These are phyloP conservation scores for Chaetodon auriga DNA, from an alignment of 2,113 vertebrate genomes.

Conservation along the genomic window DNA sequence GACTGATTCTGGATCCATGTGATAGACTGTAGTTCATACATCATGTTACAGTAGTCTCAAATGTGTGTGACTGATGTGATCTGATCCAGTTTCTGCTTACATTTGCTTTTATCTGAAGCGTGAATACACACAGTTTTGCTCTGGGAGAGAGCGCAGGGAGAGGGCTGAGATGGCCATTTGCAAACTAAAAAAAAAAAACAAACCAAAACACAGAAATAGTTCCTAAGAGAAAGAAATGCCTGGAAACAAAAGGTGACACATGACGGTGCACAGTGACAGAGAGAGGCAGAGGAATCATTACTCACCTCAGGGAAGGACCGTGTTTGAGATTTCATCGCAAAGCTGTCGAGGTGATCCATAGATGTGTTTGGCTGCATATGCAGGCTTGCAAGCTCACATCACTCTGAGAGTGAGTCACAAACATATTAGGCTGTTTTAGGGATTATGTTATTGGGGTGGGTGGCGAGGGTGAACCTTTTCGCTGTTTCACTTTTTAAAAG, in stretches of 20 bases:
- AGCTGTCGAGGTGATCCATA: constrained; percentile 11
- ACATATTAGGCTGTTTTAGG: not conserved
- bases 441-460: not conserved
- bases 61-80: not conserved
- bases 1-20: not conserved
- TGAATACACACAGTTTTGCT: not conserved
- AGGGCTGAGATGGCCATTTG: not conserved
- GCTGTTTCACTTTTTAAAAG: not conserved
- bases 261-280: not conserved
- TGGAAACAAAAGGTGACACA: constrained; percentile 16
- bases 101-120: not conserved
- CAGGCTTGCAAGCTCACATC: constrained; percentile 1
- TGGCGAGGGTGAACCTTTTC: too few relatives aligned
- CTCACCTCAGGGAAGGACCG: not conserved
- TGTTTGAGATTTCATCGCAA: constrained; percentile 14
- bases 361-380: constrained; percentile 2
- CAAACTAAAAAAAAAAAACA: not conserved
- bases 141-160: not conserved
- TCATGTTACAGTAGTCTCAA: too few relatives aligned
- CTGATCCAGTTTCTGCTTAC: not conserved
- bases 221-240: not conserved
- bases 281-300: not conserved
- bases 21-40: not conserved
- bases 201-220: not conserved
- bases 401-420: not conserved